Evolutionary conservation across 2,888 invertebrate genomes (phyloP), one percentile per base, ranked within the genome.

Genomic region (Norana najaformis): DNA sequence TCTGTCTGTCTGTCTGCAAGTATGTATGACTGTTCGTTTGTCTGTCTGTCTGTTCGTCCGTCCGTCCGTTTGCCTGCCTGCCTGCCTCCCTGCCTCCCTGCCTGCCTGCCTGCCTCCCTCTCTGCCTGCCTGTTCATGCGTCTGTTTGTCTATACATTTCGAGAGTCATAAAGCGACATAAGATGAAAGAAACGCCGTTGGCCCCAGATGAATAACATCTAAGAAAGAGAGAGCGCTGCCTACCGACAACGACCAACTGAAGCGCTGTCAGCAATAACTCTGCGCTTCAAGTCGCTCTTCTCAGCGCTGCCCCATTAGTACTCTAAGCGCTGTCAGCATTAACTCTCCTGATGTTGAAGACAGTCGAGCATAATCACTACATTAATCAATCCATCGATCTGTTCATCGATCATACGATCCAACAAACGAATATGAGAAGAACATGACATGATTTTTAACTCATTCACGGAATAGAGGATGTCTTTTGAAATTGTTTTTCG

Each of bases 31-130:
- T 85, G n/a, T n/a, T n/a, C n/a, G n/a, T n/a, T n/a, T n/a, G 18
- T 85, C 85, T 85, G 20, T 85, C 85, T 85, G 36, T 85, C 85
- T 85, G 36, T 85, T 16, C 35, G 34, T 85, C 23, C n/a, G n/a
- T n/a, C n/a, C n/a, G n/a, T n/a, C n/a, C n/a, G n/a, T n/a, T n/a
- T n/a, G 18, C 35, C 85, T 85, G 20, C 35, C 85, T 85, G 36
- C n/a, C n/a, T 30, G 69, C 69, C 30, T 47, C 47, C 23, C 20
- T 47, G n/a, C n/a, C n/a, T n/a, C n/a, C n/a, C n/a, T 20, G 53
- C 6, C 69, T 69, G 69, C 11, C n/a, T n/a, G n/a, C 20, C 36
- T 85, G 85, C 34, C 37, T 37, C 53, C 23, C 53, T 53, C 53
- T 53, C 53, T 53, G 53, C 53, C 23, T 53, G 16, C n/a, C n/a